Evolutionary conservation across 2,797 vertebrate species (phyloP), one percentile per base, ranked within the genome.

Genomic region (Chaenodraco wilsoni): DNA sequence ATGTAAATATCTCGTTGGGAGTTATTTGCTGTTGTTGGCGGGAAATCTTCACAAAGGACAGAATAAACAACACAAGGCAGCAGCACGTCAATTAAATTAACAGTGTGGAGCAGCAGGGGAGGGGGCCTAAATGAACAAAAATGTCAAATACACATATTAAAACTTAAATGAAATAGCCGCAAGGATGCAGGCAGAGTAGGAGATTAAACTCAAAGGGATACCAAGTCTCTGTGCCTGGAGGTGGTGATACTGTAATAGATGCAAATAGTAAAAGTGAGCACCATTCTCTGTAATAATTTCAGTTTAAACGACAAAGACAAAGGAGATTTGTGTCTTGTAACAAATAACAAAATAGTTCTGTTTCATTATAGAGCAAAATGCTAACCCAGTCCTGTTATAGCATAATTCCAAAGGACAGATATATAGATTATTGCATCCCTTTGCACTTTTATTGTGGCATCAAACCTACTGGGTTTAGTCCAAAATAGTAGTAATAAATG

Each of bases 121-220:
- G 72, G 77, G 66, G 60, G 69, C 66, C 81, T 82, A 93, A 93
- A 94, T 93, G 91, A 94, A 92, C 85, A 88, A 92, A 77, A 94
- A 92, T 90, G 91, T 94, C 91, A 94, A 94, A 94, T 89, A 89
- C 93, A 93, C 91, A 93, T 94, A 94, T 93, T 94, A 95, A 94
- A 93, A 94, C 88, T 91, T 91, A 92, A 94, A 95, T 94, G 91
- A 92, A 94, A 94, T 88, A 73, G 93, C 94, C 91, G 80, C 73
- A 40, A 95, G 94, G 91, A 92, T 79, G 85, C 80, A 87, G 87
- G 77, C 88, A 89, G 91, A 92, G 82, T 73, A 87, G 87, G 89
- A 92, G 92, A 94, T 94, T 91, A 93, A 93, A 94, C 91, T 92
- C 93, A 86, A 83, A 94, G 91, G 89, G 92, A 93, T 88, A 85